Percentiles rank a stretch among this genome's conserved stretches.
phyloP scores from a whole-genome alignment of 2,797 vertebrate species.

The Adelosebastes latens region DNA sequence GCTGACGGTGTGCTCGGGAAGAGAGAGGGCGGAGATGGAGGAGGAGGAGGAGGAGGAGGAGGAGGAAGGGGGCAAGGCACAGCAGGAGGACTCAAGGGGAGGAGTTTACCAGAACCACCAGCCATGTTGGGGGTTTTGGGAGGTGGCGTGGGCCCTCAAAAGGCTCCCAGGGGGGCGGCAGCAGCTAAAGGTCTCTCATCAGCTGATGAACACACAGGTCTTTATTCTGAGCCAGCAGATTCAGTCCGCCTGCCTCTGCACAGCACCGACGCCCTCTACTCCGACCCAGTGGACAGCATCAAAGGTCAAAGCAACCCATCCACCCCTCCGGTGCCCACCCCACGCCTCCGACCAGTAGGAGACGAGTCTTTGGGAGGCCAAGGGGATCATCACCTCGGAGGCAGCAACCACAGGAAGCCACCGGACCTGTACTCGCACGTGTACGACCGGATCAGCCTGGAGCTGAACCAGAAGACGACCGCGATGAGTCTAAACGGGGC shows the following conservation, averaged over 20 bases:
- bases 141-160: constrained; percentile 57
- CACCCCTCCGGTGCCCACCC: constrained; percentile 53
- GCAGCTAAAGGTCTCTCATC: constrained; percentile 37
- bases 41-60: constrained; percentile 33
- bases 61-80: constrained; percentile 57
- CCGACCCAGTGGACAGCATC: constrained; percentile 91
- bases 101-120: constrained; percentile 84
- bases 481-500: constrained; percentile 63
- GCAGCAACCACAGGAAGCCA: constrained; percentile 52
- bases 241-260: constrained; percentile 81
- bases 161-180: constrained; percentile 60
- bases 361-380: constrained; percentile 61
- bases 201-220: constrained; percentile 65
- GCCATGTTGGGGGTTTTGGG: constrained; percentile 44
- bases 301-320: constrained; percentile 56
- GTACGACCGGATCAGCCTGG: constrained; percentile 82
- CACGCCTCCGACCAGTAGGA: constrained; percentile 71
- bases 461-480: constrained; percentile 63
- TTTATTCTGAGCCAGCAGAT: constrained; percentile 95
- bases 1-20: constrained; percentile 81
- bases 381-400: constrained; percentile 33
- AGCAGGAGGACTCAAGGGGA: constrained; percentile 76
- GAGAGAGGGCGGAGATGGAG: constrained; percentile 72
- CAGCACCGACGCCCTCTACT: constrained; percentile 86
- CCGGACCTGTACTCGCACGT: constrained; percentile 76